A percentile compares a stretch with the other conserved stretches of the same genome.
Evolutionary conservation across 2,888 invertebrate species (phyloP).

Genomic region (Nymphalis polychloros): DNA sequence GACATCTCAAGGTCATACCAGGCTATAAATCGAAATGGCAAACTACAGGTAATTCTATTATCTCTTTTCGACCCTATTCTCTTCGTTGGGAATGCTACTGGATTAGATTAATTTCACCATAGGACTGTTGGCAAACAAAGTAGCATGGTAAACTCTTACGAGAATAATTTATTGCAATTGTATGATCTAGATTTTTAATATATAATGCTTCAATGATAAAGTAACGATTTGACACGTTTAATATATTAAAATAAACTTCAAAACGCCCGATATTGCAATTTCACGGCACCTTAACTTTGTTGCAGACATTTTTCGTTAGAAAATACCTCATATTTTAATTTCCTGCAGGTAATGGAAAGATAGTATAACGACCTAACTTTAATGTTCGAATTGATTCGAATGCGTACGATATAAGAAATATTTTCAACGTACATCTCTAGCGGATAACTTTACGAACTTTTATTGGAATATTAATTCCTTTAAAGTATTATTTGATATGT

Average conservation of each 20-base stretch:
- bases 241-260: conserved; percentile 21
- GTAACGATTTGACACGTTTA: not conserved
- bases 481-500: too few species aligned
- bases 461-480: too few species aligned
- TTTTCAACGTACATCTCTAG: not conserved
- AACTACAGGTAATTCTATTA: conserved; percentile 61
- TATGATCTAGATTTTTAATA: not conserved
- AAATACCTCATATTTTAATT: conserved; percentile 22
- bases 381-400: not conserved
- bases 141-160: too few species aligned
- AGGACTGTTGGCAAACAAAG: too few species aligned
- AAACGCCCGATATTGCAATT: conserved; percentile 22
- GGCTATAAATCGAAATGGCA: conserved; percentile 78
- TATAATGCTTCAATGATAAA: not conserved
- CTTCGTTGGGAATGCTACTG: too few species aligned
- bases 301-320: conserved; percentile 16
- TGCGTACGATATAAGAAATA: not conserved
- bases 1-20: conserved; percentile 85
- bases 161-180: too few species aligned
- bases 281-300: conserved; percentile 13
- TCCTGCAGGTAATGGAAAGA: conserved; percentile 17
- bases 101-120: too few species aligned
- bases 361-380: not conserved
- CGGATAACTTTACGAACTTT: not conserved
- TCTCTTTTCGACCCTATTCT: not conserved